Percentiles rank a stretch among this genome's conserved stretches.
phyloP scores from a whole-genome alignment of 2,797 vertebrate genomes.

The Eleutherodactylus coqui region DNA sequence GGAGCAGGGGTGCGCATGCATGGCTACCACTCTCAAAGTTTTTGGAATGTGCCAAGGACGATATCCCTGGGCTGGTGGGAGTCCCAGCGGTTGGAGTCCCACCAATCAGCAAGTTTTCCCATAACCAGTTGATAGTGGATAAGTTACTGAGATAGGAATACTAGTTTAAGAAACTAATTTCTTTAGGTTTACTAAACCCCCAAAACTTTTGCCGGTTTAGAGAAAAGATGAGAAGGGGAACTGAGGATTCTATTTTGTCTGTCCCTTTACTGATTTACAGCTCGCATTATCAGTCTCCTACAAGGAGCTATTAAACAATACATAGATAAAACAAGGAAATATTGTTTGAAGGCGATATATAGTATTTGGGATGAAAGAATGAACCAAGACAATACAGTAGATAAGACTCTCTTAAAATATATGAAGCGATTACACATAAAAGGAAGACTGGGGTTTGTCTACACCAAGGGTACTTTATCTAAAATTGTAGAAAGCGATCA shows the following conservation, averaged over 20 bases:
- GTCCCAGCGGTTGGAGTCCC: too few relatives aligned
- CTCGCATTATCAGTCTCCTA: background rate
- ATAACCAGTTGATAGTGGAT: too few relatives aligned
- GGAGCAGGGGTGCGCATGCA: too few relatives aligned
- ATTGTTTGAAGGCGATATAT: background rate
- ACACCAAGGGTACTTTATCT: background rate
- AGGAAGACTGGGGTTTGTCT: conserved; percentile 19
- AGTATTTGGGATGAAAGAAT: conserved; percentile 26
- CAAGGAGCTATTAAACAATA: conserved; percentile 13
- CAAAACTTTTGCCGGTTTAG: background rate
- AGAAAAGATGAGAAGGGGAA: background rate
- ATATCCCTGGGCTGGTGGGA: too few relatives aligned
- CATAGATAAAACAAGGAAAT: conserved; percentile 8
- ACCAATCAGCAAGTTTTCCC: too few relatives aligned
- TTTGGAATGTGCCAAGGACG: too few relatives aligned
- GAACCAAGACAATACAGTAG: conserved; percentile 19
- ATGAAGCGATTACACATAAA: conserved; percentile 17
- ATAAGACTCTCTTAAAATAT: conserved; percentile 22
- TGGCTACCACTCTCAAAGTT: too few relatives aligned
- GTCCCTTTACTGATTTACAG: conserved; percentile 1
- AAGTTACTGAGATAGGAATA: background rate
- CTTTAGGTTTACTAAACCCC: background rate
- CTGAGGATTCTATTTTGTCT: background rate
- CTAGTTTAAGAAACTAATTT: background rate
- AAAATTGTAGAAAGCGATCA: conserved; percentile 9